A percentile compares a stretch with the other conserved stretches of the same genome.
Evolutionary conservation across 2,797 vertebrate genomes (phyloP).

Genomic region (Sebastes matsubarae): DNA sequence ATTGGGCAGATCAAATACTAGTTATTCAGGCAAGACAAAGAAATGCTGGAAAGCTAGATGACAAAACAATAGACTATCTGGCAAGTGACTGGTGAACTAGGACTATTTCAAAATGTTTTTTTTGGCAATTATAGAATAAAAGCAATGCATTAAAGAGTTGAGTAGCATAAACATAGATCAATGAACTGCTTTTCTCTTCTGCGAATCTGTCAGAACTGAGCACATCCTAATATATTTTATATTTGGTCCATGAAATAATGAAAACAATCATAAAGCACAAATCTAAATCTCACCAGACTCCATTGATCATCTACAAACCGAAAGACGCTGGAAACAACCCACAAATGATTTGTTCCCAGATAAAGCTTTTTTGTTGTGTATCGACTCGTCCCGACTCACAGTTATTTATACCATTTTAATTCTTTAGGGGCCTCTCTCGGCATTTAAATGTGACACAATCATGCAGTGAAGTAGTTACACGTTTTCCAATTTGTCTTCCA

Average conservation of each 20-base stretch:
- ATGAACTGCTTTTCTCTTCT: neutral
- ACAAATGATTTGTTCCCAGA: conserved; percentile 3
- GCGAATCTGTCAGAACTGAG: neutral
- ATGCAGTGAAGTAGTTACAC: too few relatives aligned
- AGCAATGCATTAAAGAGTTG: neutral
- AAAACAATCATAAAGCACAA: conserved; percentile 12
- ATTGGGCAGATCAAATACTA: too few relatives aligned
- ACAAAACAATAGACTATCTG: too few relatives aligned
- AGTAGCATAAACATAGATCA: neutral
- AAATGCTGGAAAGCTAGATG: too few relatives aligned
- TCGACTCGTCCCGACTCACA: neutral
- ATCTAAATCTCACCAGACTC: neutral
- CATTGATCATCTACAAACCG: conserved; percentile 23
- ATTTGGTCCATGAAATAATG: conserved; percentile 4
- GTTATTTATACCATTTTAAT: conserved; percentile 20
- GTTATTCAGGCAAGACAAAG: too few relatives aligned
- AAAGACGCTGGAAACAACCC: neutral
- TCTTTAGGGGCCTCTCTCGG: neutral
- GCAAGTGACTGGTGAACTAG: too few relatives aligned
- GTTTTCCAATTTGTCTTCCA: conserved; percentile 21
- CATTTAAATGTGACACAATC: neutral
- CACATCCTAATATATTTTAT: conserved; percentile 11
- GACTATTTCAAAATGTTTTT: neutral
- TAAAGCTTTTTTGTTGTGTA: conserved; percentile 5
- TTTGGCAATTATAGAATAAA: neutral